These are phyloP conservation scores for Bombus fervidus DNA, from an alignment of 1,140 invertebrate species.

Conservation along the genomic window DNA sequence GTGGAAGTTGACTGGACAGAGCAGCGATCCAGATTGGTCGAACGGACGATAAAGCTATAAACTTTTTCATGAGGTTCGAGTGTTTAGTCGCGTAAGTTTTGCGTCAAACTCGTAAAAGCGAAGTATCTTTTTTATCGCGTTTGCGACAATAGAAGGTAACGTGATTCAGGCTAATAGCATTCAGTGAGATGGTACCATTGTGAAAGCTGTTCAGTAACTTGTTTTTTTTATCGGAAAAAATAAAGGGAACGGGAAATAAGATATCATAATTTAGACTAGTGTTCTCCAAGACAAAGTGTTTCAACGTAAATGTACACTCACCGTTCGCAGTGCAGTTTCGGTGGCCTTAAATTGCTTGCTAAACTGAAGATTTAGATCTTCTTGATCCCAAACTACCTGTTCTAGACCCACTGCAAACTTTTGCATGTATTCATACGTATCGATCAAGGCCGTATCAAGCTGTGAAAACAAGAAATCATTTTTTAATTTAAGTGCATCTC, in stretches of 20 bases:
- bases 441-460: conserved; percentile 83
- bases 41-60: conserved; percentile 72
- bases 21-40: conserved; percentile 18
- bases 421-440: conserved; percentile 86
- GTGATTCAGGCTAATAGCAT: conserved; percentile 58
- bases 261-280: too few species aligned
- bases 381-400: conserved; percentile 86
- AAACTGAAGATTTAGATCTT: conserved; percentile 81
- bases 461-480: conserved; percentile 73
- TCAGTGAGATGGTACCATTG: conserved; percentile 44
- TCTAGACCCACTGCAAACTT: conserved; percentile 87
- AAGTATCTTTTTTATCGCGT: conserved; percentile 67
- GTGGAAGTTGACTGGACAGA: conserved; percentile 20
- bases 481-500: not conserved
- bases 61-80: conserved; percentile 46
- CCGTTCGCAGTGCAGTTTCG: conserved; percentile 83
- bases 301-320: conserved; percentile 73
- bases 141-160: conserved; percentile 52
- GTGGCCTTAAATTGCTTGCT: conserved; percentile 83
- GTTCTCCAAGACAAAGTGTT: too few species aligned
- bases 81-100: conserved; percentile 50
- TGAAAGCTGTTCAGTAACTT: conserved; percentile 52
- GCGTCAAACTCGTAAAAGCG: conserved; percentile 74
- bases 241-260: not conserved
- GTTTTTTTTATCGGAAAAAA: conserved; percentile 1